phyloP scores from a whole-genome alignment of 2,888 invertebrate genomes.

The Plagiodera versicolora region DNA sequence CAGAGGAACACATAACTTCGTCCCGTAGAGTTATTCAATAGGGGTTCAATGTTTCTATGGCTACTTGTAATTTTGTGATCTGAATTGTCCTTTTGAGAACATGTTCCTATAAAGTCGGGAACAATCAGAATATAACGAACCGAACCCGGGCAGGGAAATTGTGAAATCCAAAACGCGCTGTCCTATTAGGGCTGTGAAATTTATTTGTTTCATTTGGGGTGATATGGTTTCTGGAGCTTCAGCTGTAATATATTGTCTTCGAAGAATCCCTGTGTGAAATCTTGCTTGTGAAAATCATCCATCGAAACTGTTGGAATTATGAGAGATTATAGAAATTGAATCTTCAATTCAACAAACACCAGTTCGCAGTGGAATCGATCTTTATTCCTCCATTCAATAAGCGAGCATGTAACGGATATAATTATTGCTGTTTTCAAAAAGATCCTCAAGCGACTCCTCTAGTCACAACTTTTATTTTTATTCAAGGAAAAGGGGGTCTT shows the following conservation, averaged over 20 bases:
- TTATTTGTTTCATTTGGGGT: constrained; percentile 13
- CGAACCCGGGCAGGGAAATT: constrained; percentile 42
- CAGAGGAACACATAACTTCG: constrained; percentile 4
- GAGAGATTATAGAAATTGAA: too few relatives aligned
- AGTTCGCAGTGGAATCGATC: too few relatives aligned
- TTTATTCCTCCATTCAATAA: too few relatives aligned
- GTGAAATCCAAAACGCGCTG: constrained; percentile 45
- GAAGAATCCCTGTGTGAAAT: not conserved
- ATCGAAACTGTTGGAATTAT: too few relatives aligned
- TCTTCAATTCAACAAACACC: too few relatives aligned
- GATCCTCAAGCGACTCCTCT: too few relatives aligned
- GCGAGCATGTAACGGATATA: too few relatives aligned
- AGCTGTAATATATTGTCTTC: not conserved
- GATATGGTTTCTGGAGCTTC: not conserved
- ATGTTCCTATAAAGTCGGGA: constrained; percentile 51
- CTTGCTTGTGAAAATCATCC: not conserved
- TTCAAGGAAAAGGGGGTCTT: too few relatives aligned
- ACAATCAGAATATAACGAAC: constrained; percentile 54
- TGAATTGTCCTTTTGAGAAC: constrained; percentile 53
- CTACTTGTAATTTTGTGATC: constrained; percentile 47
- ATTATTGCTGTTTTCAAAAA: too few relatives aligned
- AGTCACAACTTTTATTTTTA: too few relatives aligned
- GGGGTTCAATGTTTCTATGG: constrained; percentile 26
- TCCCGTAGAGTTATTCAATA: not conserved
- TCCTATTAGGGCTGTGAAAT: constrained; percentile 21